A percentile compares a stretch with the other conserved stretches of the same genome.
These are phyloP conservation scores for Agrotis puta DNA, from an alignment of 2,888 invertebrate genomes.

Conservation along the genomic window DNA sequence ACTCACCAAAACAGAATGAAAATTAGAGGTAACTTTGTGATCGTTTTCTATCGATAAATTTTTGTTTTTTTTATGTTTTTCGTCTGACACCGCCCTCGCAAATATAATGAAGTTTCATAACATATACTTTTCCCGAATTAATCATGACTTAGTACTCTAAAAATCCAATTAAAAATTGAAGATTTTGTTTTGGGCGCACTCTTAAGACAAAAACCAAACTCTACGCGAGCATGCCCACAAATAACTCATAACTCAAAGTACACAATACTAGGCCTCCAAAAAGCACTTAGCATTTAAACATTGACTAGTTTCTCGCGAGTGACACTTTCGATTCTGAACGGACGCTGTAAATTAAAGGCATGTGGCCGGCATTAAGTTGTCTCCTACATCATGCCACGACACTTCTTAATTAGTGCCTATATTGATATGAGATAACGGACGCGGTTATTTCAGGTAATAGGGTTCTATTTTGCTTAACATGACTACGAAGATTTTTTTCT, in stretches of 20 bases:
- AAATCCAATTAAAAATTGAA: too few species aligned
- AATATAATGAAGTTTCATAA: too few species aligned
- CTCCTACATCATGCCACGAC: constrained; percentile 58
- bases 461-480: constrained; percentile 10
- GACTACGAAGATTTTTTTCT: too few species aligned
- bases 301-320: constrained; percentile 43
- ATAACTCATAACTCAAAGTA: background rate
- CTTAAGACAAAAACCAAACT: too few species aligned
- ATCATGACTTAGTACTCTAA: too few species aligned
- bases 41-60: too few species aligned
- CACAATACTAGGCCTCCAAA: constrained; percentile 15
- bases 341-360: constrained; percentile 60
- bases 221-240: background rate
- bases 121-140: too few species aligned
- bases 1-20: too few species aligned
- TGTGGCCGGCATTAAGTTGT: constrained; percentile 57
- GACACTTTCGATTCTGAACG: constrained; percentile 61
- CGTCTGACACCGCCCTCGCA: too few species aligned
- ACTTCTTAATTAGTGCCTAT: constrained; percentile 61
- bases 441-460: constrained; percentile 19
- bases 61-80: too few species aligned
- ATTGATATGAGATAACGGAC: constrained; percentile 53
- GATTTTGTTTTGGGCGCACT: too few species aligned
- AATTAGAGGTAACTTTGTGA: too few species aligned
- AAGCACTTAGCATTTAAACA: constrained; percentile 21